Conservation (phyloP, 2,797 vertebrate genomes). For the Gymnopithys bicolor region DNA sequence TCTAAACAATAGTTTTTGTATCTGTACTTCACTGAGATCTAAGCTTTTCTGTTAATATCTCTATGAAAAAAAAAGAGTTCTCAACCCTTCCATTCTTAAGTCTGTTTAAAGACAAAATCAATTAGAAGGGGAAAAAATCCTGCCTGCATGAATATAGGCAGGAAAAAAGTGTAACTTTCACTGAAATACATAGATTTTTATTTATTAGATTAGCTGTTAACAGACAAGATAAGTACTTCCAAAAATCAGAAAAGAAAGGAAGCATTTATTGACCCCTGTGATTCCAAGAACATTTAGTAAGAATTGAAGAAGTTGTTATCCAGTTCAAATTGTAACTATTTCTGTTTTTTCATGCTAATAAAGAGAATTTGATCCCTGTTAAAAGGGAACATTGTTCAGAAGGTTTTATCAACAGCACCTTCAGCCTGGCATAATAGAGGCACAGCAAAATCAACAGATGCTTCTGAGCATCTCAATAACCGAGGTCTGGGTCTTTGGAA, state of each 20-base stretch:
- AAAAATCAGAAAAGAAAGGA: neutral
- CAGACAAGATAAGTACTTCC: neutral
- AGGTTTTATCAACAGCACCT: slow-evolving; percentile 39
- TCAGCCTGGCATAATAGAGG: neutral
- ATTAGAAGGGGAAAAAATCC: neutral
- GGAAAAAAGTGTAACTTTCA: neutral
- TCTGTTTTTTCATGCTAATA: slow-evolving; percentile 34
- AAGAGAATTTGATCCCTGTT: neutral
- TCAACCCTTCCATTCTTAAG: neutral
- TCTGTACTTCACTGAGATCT: neutral
- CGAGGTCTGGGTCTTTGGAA: neutral
- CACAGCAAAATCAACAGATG: slow-evolving; percentile 45
- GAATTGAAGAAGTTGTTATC: neutral
- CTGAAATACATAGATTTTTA: neutral
- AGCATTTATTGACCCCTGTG: neutral
- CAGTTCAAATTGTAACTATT: neutral
- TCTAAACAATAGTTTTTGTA: slow-evolving; percentile 44
- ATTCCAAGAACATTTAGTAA: slow-evolving; percentile 12
- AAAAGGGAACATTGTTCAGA: neutral
- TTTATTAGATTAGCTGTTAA: neutral
- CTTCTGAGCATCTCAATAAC: slow-evolving; percentile 15
- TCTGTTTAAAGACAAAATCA: neutral
- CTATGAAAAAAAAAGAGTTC: neutral
- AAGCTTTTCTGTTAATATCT: neutral
- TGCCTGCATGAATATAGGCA: neutral